These are phyloP conservation scores for Callocephalon fimbriatum DNA, from an alignment of 2,113 vertebrate species.

Conservation along the genomic window DNA sequence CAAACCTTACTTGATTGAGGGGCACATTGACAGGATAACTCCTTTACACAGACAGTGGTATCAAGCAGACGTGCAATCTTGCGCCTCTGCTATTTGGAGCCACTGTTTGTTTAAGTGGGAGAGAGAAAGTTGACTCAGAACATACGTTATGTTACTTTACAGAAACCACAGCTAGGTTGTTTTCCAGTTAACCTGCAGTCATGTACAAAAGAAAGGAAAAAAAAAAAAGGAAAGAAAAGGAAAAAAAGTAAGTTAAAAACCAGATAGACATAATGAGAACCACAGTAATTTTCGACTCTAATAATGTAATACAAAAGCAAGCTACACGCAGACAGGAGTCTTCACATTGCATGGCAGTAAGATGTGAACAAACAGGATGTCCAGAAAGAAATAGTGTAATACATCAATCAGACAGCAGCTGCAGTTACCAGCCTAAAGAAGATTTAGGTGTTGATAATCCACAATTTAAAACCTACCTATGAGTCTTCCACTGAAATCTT, in stretches of 20 bases:
- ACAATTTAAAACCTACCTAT: neutral
- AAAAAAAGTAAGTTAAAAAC: neutral
- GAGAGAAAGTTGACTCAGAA: neutral
- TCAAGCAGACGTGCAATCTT: neutral
- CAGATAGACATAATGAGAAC: neutral
- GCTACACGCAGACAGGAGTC: neutral
- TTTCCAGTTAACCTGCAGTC: neutral
- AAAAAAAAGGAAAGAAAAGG: no score
- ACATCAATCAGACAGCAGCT: neutral
- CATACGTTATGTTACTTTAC: neutral
- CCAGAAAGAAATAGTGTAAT: neutral
- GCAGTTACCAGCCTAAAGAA: neutral
- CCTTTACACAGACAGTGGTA: neutral
- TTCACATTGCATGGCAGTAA: neutral
- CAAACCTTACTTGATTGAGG: neutral
- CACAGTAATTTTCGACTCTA: neutral
- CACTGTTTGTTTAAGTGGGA: neutral
- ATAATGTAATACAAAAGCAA: neutral
- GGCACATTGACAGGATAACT: neutral
- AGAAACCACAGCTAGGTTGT: neutral
- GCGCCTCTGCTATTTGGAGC: neutral
- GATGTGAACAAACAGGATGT: neutral
- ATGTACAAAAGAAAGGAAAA: neutral
- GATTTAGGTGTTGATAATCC: neutral
- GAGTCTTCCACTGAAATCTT: conserved; percentile 11